Conservation (phyloP, 2,113 vertebrate genomes). For the Passer montanus region DNA sequence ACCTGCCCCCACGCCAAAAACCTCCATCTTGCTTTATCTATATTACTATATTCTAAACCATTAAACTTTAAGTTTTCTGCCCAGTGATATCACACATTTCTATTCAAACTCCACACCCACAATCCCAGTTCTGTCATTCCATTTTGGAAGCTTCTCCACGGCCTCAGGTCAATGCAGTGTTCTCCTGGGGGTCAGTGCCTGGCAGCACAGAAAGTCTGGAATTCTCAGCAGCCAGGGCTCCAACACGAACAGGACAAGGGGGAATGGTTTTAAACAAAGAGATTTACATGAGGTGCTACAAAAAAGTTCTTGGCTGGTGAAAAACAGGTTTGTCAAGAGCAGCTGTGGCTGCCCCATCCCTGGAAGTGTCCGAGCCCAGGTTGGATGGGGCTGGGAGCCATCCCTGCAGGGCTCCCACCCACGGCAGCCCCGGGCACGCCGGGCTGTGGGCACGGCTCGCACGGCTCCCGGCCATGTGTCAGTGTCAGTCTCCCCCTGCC, state of each 20-base stretch:
- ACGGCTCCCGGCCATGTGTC: conserved; percentile 33
- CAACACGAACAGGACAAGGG: background rate
- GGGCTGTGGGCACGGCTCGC: background rate
- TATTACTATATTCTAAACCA: too few relatives aligned
- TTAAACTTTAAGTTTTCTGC: too few relatives aligned
- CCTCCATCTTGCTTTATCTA: too few relatives aligned
- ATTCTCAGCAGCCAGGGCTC: background rate
- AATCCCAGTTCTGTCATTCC: background rate
- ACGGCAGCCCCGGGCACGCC: background rate
- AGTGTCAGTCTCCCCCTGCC: conserved; percentile 51
- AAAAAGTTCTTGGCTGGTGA: too few relatives aligned
- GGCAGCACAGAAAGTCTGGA: background rate
- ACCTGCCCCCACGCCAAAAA: too few relatives aligned
- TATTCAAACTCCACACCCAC: background rate
- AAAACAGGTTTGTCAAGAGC: background rate
- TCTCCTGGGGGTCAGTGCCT: background rate
- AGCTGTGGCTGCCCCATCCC: background rate
- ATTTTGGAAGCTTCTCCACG: background rate
- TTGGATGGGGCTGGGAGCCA: background rate
- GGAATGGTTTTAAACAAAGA: background rate
- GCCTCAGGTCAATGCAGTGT: background rate
- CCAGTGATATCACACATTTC: too few relatives aligned
- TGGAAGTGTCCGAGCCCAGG: background rate
- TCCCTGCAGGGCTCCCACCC: background rate
- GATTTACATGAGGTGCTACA: background rate